These are phyloP conservation scores for Pituophis catenifer DNA, from an alignment of 2,113 vertebrate species.

Conservation along the genomic window DNA sequence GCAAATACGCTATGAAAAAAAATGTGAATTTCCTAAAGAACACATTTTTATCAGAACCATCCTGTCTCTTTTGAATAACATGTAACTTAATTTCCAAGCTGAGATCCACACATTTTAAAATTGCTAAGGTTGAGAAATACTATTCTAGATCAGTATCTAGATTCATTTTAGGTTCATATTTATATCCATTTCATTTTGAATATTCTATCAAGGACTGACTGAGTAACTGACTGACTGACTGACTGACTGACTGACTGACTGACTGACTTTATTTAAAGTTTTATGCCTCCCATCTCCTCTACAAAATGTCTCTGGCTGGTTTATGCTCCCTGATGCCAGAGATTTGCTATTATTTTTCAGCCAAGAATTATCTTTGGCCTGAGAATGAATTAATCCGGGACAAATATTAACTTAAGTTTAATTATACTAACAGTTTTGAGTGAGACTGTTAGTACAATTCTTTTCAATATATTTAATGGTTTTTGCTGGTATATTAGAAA, in stretches of 20 bases:
- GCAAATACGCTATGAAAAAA: neutral
- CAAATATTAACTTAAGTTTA: neutral
- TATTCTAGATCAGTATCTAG: neutral
- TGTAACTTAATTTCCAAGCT: neutral
- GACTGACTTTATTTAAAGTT: no score
- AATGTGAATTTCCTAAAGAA: neutral
- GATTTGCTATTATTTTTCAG: neutral
- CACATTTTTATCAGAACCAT: neutral
- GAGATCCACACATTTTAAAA: neutral
- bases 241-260: no score
- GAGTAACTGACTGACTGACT: no score
- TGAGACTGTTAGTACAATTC: neutral
- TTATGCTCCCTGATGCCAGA: neutral
- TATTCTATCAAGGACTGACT: neutral
- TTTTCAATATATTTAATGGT: neutral
- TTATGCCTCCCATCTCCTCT: no score
- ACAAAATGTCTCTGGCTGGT: no score
- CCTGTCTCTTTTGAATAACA: neutral
- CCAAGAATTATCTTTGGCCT: neutral
- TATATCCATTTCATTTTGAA: constrained; percentile 20
- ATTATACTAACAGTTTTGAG: neutral
- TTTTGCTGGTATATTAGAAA: neutral
- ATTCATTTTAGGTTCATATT: neutral
- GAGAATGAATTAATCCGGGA: neutral
- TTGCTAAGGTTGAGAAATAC: neutral